phyloP scores from a whole-genome alignment of 1,140 invertebrate species.

The Bombus superbus region DNA sequence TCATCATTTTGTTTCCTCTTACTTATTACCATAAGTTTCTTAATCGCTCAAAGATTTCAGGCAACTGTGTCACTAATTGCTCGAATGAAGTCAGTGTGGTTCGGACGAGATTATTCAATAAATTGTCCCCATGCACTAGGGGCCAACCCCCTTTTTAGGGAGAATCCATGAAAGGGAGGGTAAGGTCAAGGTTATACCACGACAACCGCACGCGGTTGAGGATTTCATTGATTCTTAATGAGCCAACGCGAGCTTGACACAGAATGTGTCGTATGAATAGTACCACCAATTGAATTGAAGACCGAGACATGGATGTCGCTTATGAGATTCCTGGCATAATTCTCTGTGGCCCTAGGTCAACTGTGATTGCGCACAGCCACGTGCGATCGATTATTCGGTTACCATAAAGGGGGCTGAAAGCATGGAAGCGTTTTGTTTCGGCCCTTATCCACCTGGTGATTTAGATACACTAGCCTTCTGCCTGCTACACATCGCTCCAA shows the following conservation, averaged over 20 bases:
- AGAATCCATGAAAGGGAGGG: background rate
- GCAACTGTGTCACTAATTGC: slow-evolving; percentile 21
- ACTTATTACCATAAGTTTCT: background rate
- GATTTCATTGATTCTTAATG: slow-evolving; percentile 70
- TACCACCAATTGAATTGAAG: slow-evolving; percentile 49
- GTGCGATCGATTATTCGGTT: slow-evolving; percentile 57
- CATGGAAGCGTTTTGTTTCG: background rate
- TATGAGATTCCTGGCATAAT: slow-evolving; percentile 61
- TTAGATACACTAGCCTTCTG: background rate
- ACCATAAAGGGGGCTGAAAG: slow-evolving; percentile 2
- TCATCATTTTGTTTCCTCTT: background rate
- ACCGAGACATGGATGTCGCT: slow-evolving; percentile 52
- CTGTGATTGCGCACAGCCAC: slow-evolving; percentile 49
- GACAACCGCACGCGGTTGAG: slow-evolving; percentile 23
- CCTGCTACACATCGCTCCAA: too few species aligned
- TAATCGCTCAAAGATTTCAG: background rate
- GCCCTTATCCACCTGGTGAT: background rate
- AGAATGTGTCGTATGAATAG: slow-evolving; percentile 62
- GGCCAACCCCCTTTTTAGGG: slow-evolving; percentile 26
- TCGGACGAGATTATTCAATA: slow-evolving; percentile 4
- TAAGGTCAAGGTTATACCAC: slow-evolving; percentile 45
- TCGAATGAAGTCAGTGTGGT: background rate
- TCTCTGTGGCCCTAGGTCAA: slow-evolving; percentile 54
- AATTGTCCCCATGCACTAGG: background rate
- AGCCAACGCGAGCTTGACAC: slow-evolving; percentile 53